These are phyloP conservation scores for Gambusia affinis DNA, from an alignment of 2,113 vertebrate species.

Conservation along the genomic window DNA sequence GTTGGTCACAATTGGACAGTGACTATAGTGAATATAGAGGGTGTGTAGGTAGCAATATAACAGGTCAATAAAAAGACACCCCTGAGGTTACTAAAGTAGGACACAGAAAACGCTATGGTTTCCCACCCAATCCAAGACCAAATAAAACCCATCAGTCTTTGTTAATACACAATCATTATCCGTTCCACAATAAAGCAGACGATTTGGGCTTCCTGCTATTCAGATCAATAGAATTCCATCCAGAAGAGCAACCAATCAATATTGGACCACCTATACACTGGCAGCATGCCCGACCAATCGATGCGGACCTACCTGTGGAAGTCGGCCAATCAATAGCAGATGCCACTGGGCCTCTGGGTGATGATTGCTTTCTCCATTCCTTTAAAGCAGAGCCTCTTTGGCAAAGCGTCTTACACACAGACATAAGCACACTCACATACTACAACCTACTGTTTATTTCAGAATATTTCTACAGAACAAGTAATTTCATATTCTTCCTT, in stretches of 20 bases:
- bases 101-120: constrained; percentile 27
- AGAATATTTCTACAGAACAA: constrained; percentile 19
- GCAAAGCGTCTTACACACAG: constrained; percentile 5
- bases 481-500: constrained; percentile 23
- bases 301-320: constrained; percentile 83
- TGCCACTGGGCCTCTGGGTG: constrained; percentile 51
- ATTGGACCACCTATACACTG: constrained; percentile 60
- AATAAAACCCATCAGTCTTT: constrained; percentile 42
- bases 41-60: not conserved
- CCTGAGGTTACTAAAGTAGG: constrained; percentile 19
- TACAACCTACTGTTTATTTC: constrained; percentile 22
- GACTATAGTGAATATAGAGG: not conserved
- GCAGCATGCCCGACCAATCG: constrained; percentile 58
- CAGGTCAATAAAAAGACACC: constrained; percentile 18
- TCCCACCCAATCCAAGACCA: constrained; percentile 8
- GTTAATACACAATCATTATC: constrained; percentile 58
- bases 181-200: constrained; percentile 36
- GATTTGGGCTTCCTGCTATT: constrained; percentile 31
- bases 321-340: constrained; percentile 66
- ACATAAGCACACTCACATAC: not conserved
- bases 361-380: constrained; percentile 63
- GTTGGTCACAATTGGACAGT: constrained; percentile 11
- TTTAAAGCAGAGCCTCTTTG: constrained; percentile 41
- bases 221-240: constrained; percentile 55
- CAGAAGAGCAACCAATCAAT: constrained; percentile 71